Base-by-base conservation (phyloP, 2,113 vertebrate species). In the Pogonocichla stellata region DNA sequence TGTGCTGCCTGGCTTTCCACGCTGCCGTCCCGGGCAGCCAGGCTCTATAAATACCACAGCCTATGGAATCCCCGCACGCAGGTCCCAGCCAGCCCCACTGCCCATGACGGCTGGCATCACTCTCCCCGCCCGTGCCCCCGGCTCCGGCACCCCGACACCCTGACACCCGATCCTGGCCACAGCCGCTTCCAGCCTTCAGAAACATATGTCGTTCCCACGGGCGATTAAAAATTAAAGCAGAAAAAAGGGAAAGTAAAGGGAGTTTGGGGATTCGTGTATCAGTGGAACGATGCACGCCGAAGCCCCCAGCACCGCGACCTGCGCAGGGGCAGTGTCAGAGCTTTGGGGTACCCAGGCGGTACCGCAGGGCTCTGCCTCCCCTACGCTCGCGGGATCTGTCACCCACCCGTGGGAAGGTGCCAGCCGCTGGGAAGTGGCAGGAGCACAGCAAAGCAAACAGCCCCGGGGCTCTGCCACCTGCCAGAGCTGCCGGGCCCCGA, bases 171-270 rank as follows among this genome's bases (percentile, higher is more conserved):
- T 96, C 75, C 90, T 4, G 2, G 34, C 78, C 12, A 28, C 45
- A 16, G 65, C 64, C 47, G 50, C 86, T 90, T 69, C 75, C 95
- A 95, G 92, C 92, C 81, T 51, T 81, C 69, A 88, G 81, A 94
- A 91, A 96, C 95, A 88, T 50, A 91, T 90, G 95, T 95, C 17
- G 13, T 75, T 88, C 88, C 90, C 85, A 51, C 4, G 3, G 72
- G 75, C 25, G 6, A 95, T 96, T 97, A 96, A 97, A 96, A 96
- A 96, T 96, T 96, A 93, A 97, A 97, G 82, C 9, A 34, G 86
- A 75, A 85, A 82, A 89, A 74, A 73, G 19, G 45, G 53, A 57
- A 92, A 74, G 42, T 40, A 77, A 45, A 73, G 17, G 42, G 36
- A 51, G n/a, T 65, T 62, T 23, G 22, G 10, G 62, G 20, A 13